phyloP scores from a whole-genome alignment of 2,113 vertebrate species.

The Cynoglossus semilaevis region DNA sequence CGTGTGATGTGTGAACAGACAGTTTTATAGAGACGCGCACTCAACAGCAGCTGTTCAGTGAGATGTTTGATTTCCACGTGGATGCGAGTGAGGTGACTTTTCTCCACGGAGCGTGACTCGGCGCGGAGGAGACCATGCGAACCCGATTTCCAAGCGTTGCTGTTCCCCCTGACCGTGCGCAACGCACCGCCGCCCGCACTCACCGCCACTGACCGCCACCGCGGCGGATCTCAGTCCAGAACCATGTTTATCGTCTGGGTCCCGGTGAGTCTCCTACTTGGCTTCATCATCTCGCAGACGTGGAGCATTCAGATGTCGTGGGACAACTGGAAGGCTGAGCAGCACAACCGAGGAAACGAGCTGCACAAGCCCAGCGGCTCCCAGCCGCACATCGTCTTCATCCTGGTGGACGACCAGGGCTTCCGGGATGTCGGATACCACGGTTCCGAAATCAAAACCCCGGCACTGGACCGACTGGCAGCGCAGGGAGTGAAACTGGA shows the following conservation, averaged over 20 bases:
- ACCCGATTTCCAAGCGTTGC: conserved; percentile 57
- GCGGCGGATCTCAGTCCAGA: not conserved
- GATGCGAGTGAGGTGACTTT: not conserved
- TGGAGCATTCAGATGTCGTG: conserved; percentile 79
- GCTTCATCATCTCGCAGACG: conserved; percentile 74
- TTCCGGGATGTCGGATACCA: conserved; percentile 96
- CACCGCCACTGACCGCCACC: not conserved
- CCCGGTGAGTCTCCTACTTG: conserved; percentile 77
- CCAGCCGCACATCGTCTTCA: conserved; percentile 92
- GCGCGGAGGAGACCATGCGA: conserved; percentile 8
- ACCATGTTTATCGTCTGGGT: conserved; percentile 75
- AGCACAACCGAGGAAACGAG: conserved; percentile 52
- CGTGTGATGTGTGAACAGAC: not conserved
- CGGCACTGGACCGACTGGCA: conserved; percentile 89
- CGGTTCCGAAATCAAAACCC: conserved; percentile 94
- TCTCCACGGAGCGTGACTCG: not conserved
- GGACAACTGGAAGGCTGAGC: conserved; percentile 64
- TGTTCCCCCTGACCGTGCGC: conserved; percentile 48
- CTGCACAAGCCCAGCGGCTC: conserved; percentile 41
- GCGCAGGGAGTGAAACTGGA: conserved; percentile 94
- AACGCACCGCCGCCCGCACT: not conserved
- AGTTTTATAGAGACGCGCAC: not conserved
- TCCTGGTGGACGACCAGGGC: conserved; percentile 95
- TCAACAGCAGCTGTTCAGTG: not conserved
- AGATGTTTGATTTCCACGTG: conserved; percentile 1